These are phyloP conservation scores for Synodontis membranacea DNA, from an alignment of 2,113 vertebrate species.

Conservation along the genomic window DNA sequence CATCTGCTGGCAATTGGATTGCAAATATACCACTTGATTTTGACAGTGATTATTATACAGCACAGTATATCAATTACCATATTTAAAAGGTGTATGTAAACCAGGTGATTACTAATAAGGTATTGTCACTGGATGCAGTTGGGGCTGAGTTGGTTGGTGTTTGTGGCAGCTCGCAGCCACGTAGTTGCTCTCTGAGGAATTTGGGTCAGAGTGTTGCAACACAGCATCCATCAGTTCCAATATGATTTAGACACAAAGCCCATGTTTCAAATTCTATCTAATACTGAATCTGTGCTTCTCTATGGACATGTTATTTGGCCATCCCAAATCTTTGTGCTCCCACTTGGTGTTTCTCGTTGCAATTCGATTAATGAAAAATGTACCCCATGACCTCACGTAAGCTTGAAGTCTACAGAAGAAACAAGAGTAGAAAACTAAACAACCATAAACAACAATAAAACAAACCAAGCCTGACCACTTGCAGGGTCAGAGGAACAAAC, in stretches of 20 bases:
- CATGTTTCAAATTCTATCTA: not conserved
- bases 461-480: not conserved
- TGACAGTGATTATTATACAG: not conserved
- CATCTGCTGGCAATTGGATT: not conserved
- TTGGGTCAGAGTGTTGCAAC: not conserved
- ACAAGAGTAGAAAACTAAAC: not conserved
- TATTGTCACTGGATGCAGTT: not conserved
- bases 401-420: not conserved
- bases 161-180: not conserved
- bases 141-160: not conserved
- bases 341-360: not conserved
- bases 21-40: not conserved
- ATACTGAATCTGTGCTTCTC: not conserved
- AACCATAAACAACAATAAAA: not conserved
- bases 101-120: no score
- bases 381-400: not conserved
- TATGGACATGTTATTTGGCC: not conserved
- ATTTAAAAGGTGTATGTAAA: not conserved
- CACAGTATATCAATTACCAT: not conserved
- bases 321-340: not conserved
- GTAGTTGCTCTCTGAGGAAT: no score
- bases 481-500: not conserved
- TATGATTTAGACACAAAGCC: not conserved
- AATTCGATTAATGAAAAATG: not conserved
- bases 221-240: not conserved